Percentiles rank a stretch among this genome's conserved stretches.
Evolutionary conservation across 2,888 invertebrate genomes (phyloP).

Genomic region (Poecilus cupreus): DNA sequence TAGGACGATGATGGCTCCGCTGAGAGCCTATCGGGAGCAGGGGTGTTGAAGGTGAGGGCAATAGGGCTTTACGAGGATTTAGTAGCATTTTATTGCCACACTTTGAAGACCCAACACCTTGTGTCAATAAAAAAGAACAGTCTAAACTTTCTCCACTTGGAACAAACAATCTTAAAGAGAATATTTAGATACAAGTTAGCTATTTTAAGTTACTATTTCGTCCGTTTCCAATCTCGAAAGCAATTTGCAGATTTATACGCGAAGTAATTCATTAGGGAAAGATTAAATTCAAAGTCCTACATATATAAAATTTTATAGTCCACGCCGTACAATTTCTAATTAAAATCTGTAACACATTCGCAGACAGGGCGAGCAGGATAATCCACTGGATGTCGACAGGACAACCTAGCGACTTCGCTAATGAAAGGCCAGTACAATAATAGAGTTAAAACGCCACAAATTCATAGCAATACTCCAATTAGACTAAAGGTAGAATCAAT

Average conservation of each 20-base stretch:
- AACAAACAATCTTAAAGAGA: too few relatives aligned
- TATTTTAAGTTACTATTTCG: background rate
- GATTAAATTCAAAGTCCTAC: background rate
- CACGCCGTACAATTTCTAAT: background rate
- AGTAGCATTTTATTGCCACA: too few relatives aligned
- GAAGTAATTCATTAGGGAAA: background rate
- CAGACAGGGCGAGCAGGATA: background rate
- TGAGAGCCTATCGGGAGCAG: too few relatives aligned
- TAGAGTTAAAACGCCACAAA: constrained; percentile 1
- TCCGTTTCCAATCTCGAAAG: background rate
- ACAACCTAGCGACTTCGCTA: background rate
- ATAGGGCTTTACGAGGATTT: too few relatives aligned
- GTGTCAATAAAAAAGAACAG: too few relatives aligned
- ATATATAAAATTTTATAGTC: constrained; percentile 11
- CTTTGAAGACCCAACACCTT: too few relatives aligned
- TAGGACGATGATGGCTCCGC: too few relatives aligned
- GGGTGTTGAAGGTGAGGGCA: too few relatives aligned
- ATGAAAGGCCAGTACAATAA: constrained; percentile 21
- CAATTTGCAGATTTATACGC: background rate
- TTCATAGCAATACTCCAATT: background rate
- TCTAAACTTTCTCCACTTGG: too few relatives aligned
- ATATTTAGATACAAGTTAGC: too few relatives aligned
- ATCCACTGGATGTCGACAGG: constrained; percentile 1
- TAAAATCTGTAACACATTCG: constrained; percentile 19
- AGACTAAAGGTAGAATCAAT: background rate